Percentiles rank a stretch among this genome's conserved stretches.
Evolutionary conservation across 2,113 vertebrate genomes (phyloP).

Genomic region (Lophochroa leadbeateri): DNA sequence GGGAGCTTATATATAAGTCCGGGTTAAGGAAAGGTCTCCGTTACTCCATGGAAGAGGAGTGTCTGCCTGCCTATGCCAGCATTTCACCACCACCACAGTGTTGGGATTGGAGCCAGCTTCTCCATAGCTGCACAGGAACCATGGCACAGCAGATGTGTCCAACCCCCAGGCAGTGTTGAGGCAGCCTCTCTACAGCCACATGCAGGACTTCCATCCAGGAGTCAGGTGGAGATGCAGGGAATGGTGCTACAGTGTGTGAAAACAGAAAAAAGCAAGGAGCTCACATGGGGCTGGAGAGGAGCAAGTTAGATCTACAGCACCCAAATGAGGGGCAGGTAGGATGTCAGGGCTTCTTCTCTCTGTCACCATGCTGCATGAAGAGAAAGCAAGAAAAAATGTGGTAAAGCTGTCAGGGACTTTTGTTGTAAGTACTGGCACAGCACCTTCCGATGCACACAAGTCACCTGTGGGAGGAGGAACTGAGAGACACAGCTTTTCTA

Average conservation of each 20-base stretch:
- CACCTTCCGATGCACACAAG: accelerated
- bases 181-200: neutral
- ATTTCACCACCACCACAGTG: neutral
- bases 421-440: neutral
- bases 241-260: accelerated
- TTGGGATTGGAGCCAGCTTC: neutral
- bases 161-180: accelerated
- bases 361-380: neutral
- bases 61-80: neutral
- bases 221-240: neutral
- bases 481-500: neutral
- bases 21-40: accelerated
- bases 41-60: neutral
- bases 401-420: neutral
- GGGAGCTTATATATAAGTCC: neutral
- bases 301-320: neutral
- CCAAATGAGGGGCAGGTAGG: neutral
- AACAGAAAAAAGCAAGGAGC: neutral
- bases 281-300: accelerated
- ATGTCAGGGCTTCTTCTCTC: neutral
- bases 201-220: neutral
- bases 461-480: neutral
- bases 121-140: neutral
- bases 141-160: accelerated
- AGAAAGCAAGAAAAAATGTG: neutral